A percentile compares a stretch with the other conserved stretches of the same genome.
phyloP scores from a whole-genome alignment of 2,888 invertebrate genomes.

The Mellilla xanthometata region DNA sequence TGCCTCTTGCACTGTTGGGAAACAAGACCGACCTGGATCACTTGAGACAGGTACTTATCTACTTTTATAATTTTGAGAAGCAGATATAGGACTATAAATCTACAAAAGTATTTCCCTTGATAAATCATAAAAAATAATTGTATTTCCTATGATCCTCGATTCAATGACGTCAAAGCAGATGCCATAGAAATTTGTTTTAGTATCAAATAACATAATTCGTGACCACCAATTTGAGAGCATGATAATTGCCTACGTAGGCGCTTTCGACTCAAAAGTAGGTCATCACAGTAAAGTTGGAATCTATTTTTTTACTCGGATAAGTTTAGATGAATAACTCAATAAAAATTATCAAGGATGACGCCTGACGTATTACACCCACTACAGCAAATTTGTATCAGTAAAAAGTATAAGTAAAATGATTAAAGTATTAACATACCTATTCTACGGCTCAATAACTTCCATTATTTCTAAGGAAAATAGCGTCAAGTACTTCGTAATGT shows the following conservation, averaged over 20 bases:
- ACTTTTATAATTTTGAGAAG: too few relatives aligned
- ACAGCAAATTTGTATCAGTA: not conserved
- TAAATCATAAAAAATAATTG: too few relatives aligned
- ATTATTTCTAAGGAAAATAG: slow-evolving; percentile 17
- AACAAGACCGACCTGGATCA: slow-evolving; percentile 92
- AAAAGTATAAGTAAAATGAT: too few relatives aligned
- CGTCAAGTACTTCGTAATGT: slow-evolving; percentile 3
- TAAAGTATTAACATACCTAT: not conserved
- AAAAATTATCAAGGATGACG: slow-evolving; percentile 22
- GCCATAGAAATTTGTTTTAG: not conserved
- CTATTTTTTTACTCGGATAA: slow-evolving; percentile 20
- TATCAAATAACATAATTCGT: slow-evolving; percentile 11
- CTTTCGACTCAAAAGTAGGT: slow-evolving; percentile 22
- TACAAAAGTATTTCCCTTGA: too few relatives aligned
- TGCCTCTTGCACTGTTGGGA: slow-evolving; percentile 87
- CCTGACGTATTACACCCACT: slow-evolving; percentile 20
- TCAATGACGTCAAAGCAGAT: not conserved
- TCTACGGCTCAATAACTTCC: slow-evolving; percentile 14
- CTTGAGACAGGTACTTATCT: slow-evolving; percentile 84
- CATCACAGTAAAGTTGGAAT: slow-evolving; percentile 22
- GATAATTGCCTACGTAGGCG: slow-evolving; percentile 20
- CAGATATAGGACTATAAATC: too few relatives aligned
- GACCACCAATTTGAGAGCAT: slow-evolving; percentile 10
- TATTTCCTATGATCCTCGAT: too few relatives aligned
- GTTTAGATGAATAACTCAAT: slow-evolving; percentile 12